A percentile compares a stretch with the other conserved stretches of the same genome.
phyloP scores from a whole-genome alignment of 2,797 vertebrate species.

The Momotus momota region DNA sequence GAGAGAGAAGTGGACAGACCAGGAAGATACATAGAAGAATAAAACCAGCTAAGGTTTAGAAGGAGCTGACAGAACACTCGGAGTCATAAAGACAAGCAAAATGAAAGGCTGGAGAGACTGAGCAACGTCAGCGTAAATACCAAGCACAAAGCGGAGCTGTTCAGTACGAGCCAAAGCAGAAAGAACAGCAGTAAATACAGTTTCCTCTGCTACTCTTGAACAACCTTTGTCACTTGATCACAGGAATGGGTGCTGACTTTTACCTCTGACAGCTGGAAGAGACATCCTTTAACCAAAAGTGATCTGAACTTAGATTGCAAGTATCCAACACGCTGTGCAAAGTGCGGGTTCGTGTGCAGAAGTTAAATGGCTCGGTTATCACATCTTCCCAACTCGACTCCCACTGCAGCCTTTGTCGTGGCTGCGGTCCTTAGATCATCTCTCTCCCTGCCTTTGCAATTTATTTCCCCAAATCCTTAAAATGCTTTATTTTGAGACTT shows the following conservation, averaged over 20 bases:
- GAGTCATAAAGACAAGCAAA: not conserved
- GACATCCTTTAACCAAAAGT: not conserved
- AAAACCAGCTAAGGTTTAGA: constrained; percentile 7
- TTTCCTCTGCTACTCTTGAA: not conserved
- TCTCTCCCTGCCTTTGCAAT: not conserved
- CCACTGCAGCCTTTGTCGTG: not conserved
- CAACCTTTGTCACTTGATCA: not conserved
- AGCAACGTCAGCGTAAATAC: not conserved
- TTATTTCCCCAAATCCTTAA: not conserved
- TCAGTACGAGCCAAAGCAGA: not conserved
- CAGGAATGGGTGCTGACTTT: not conserved
- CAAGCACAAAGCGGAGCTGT: constrained; percentile 14
- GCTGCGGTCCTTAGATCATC: not conserved
- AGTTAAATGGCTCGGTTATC: not conserved
- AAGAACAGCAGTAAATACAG: not conserved
- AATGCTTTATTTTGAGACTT: not conserved
- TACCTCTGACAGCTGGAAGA: not conserved
- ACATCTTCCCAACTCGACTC: not conserved
- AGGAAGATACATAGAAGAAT: not conserved
- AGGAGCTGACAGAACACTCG: constrained; percentile 34
- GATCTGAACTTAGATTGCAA: not conserved
- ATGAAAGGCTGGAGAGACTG: not conserved
- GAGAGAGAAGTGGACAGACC: not conserved
- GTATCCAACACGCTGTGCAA: rapidly evolving
- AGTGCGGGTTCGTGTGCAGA: not conserved